Conservation (phyloP, 2,797 vertebrate genomes). For the Pangasius sanitwongsei region DNA sequence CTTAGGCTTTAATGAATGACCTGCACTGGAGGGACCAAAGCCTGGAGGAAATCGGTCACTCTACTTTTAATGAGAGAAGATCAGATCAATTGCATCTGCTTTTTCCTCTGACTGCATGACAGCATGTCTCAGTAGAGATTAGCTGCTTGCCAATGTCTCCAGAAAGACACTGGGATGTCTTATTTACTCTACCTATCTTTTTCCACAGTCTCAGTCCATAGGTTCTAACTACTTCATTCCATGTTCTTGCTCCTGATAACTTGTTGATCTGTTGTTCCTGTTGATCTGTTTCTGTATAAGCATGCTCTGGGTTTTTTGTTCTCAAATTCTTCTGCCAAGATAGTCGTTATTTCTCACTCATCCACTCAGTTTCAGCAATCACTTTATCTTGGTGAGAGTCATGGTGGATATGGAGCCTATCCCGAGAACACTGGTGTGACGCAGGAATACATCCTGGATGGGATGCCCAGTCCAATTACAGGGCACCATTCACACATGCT, state of each 20-base stretch:
- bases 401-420: background rate
- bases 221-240: slow-evolving; percentile 44
- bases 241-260: slow-evolving; percentile 66
- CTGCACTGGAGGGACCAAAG: slow-evolving; percentile 63
- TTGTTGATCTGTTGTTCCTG: too few species aligned
- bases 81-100: slow-evolving; percentile 63
- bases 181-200: slow-evolving; percentile 63
- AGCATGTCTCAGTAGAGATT: slow-evolving; percentile 56
- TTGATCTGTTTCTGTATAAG: slow-evolving; percentile 30
- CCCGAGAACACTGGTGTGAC: background rate
- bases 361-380: background rate
- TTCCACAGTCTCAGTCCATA: slow-evolving; percentile 43
- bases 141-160: slow-evolving; percentile 40
- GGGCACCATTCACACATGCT: background rate
- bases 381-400: background rate
- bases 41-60: slow-evolving; percentile 67
- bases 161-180: slow-evolving; percentile 58
- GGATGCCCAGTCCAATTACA: background rate
- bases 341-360: background rate
- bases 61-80: slow-evolving; percentile 72
- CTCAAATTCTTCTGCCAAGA: background rate
- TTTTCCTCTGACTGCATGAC: slow-evolving; percentile 49
- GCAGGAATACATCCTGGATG: background rate
- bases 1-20: slow-evolving; percentile 68
- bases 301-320: background rate